phyloP scores from a whole-genome alignment of 1,140 invertebrate genomes.

The Aphelenchoides fujianensis region DNA sequence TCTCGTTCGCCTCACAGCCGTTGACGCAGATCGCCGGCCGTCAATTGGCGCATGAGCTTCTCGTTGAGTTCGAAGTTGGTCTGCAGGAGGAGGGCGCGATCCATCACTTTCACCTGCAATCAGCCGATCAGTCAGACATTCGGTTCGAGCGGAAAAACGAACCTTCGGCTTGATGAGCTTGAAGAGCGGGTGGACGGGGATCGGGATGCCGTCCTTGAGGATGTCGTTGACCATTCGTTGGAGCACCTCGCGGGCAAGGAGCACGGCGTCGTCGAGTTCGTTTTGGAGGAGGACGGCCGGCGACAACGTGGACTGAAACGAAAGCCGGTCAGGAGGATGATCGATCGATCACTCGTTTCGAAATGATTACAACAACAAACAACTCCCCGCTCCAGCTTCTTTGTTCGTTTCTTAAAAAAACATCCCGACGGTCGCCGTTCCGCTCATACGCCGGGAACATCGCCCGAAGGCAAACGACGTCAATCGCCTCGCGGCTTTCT shows the following conservation, averaged over 20 bases:
- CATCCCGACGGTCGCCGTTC: background rate
- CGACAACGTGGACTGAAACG: slow-evolving; percentile 54
- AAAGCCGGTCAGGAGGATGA: background rate
- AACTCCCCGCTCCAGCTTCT: background rate
- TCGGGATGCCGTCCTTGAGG: slow-evolving; percentile 58
- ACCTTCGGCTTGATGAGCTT: slow-evolving; percentile 52
- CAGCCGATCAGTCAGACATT: slow-evolving; percentile 13
- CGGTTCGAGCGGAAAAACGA: too few species aligned
- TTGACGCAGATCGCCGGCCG: slow-evolving; percentile 41
- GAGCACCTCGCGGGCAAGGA: slow-evolving; percentile 56
- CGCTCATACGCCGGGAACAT: background rate
- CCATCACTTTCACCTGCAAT: slow-evolving; percentile 51
- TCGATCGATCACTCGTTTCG: background rate
- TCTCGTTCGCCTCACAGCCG: too few species aligned
- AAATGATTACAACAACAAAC: slow-evolving; percentile 21
- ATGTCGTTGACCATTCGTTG: slow-evolving; percentile 62
- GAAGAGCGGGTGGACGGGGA: slow-evolving; percentile 61
- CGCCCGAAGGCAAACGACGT: background rate
- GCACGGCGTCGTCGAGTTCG: slow-evolving; percentile 60
- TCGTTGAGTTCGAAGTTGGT: slow-evolving; percentile 59
- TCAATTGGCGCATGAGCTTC: slow-evolving; percentile 51
- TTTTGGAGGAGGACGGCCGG: slow-evolving; percentile 54
- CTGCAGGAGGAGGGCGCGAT: slow-evolving; percentile 54
- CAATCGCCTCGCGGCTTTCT: background rate
- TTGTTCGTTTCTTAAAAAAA: background rate